A percentile compares a stretch with the other conserved stretches of the same genome.
These are phyloP conservation scores for Palythoa heliodiscus DNA, from an alignment of 92 coral and sea anemone species.

Conservation along the genomic window DNA sequence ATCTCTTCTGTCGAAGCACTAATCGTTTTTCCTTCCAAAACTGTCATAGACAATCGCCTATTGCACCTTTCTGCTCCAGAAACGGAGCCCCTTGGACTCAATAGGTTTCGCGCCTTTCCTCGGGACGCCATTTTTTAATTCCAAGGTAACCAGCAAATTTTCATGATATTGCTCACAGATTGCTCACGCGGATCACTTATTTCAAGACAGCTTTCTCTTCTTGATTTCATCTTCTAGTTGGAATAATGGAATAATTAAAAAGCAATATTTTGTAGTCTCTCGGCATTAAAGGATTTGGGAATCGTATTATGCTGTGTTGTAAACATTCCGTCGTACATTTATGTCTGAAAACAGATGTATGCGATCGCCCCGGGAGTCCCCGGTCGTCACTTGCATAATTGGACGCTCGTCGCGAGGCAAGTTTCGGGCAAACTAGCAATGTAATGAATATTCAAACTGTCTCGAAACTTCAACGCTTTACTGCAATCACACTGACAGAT, in stretches of 20 bases:
- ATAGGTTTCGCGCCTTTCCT: conserved; percentile 61
- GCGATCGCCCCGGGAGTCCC: conserved; percentile 39
- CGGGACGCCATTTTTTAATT: conserved; percentile 76
- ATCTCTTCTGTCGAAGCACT: conserved; percentile 62
- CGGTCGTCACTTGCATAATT: too few relatives aligned
- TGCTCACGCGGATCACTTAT: neutral
- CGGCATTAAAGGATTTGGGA: conserved; percentile 6
- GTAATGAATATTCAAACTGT: neutral
- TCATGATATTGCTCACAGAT: neutral
- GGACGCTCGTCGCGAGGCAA: conserved; percentile 13
- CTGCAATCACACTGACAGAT: neutral
- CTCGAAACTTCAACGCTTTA: neutral
- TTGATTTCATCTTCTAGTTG: neutral
- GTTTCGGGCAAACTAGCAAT: neutral
- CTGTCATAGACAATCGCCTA: conserved; percentile 35
- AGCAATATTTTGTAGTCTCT: conserved; percentile 3
- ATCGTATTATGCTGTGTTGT: conserved; percentile 12
- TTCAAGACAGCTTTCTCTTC: conserved; percentile 4
- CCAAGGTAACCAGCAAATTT: conserved; percentile 43
- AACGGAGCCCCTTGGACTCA: conserved; percentile 29
- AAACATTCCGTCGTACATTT: conserved; percentile 33
- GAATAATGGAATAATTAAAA: neutral
- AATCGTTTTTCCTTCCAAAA: conserved; percentile 27
- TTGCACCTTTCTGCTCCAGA: neutral
- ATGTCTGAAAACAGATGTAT: neutral